These are phyloP conservation scores for Hippocampus kuda DNA, from an alignment of 2,797 vertebrate genomes.

Conservation along the genomic window DNA sequence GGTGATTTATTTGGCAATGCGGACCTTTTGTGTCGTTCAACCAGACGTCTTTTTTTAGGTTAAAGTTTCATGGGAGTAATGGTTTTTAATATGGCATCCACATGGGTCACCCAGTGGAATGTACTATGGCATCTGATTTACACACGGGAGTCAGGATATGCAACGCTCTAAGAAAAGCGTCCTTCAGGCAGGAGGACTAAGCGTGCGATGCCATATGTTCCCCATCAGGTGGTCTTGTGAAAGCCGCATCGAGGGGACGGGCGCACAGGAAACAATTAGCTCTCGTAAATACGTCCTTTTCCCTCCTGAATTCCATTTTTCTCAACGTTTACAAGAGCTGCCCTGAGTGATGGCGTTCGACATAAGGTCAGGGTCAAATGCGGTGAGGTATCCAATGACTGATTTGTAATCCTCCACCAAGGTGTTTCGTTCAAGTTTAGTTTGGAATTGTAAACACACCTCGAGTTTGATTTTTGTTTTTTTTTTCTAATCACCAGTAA, in stretches of 20 bases:
- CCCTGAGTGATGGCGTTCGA: neutral
- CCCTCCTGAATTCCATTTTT: slow-evolving; percentile 13
- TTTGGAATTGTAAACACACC: too few relatives aligned
- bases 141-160: slow-evolving; percentile 23
- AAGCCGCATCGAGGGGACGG: slow-evolving; percentile 26
- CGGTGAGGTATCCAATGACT: neutral
- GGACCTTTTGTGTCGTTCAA: neutral
- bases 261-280: slow-evolving; percentile 45
- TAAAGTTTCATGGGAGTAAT: neutral
- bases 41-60: neutral
- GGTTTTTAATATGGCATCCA: slow-evolving; percentile 10
- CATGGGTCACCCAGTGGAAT: slow-evolving; percentile 3
- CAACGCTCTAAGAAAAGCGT: slow-evolving; percentile 22
- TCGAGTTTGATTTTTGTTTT: too few relatives aligned
- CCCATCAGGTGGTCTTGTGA: slow-evolving; percentile 44
- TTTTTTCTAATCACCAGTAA: too few relatives aligned
- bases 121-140: slow-evolving; percentile 14
- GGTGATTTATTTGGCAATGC: neutral
- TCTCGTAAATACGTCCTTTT: slow-evolving; percentile 22
- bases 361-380: neutral
- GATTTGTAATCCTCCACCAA: neutral
- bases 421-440: neutral
- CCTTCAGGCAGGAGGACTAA: slow-evolving; percentile 30
- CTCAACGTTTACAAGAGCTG: slow-evolving; percentile 14
- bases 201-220: slow-evolving; percentile 52